Evolutionary conservation across 2,797 vertebrate species (phyloP), one percentile per base, ranked within the genome.

Genomic region (Molossus alvarezi): DNA sequence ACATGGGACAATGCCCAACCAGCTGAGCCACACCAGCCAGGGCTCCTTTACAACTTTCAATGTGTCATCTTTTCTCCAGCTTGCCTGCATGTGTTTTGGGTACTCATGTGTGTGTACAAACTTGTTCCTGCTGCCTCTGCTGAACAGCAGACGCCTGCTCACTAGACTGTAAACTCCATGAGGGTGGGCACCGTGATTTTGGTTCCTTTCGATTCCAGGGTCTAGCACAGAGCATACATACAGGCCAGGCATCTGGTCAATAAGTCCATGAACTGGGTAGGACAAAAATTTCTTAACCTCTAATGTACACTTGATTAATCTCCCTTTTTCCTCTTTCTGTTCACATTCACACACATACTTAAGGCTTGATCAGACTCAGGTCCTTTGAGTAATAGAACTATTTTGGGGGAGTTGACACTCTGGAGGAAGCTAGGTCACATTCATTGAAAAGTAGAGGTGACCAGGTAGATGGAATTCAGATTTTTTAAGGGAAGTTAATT

Each of bases 401-500:
- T 75, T 75, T 69, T 7, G 8, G 57, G 23, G 55, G 27, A 82
- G 48, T 41, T 79, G 79, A 57, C 53, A n/a, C 51, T 62, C 17
- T 57, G 25, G 37, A 33, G 60, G 73, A 91, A 93, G 41, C 33
- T 8, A n/a, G 23, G 21, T 53, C 89, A 69, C 58, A 23, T 53
- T 83, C 67, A 53, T 48, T 92, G 58, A 88, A 91, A 93, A 65
- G 75, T 75, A 76, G 84, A 65, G 41, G 27, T 65, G 58, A 57
- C 71, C 71, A 80, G 33, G 53, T 77, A 58, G 55, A 77, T 75
- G 58, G 86, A 97, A 91, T 79, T n/a, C 33, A 89, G 55, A 86
- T 45, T 71, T 45, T 45, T 79, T 90, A 87, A 90, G 53, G 84
- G 25, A 95, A 91, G 88, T 90, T 91, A 89, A 93, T 90, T 92